Base-by-base conservation (phyloP, 2,888 invertebrate genomes). In the Meliscaeva auricollis region DNA sequence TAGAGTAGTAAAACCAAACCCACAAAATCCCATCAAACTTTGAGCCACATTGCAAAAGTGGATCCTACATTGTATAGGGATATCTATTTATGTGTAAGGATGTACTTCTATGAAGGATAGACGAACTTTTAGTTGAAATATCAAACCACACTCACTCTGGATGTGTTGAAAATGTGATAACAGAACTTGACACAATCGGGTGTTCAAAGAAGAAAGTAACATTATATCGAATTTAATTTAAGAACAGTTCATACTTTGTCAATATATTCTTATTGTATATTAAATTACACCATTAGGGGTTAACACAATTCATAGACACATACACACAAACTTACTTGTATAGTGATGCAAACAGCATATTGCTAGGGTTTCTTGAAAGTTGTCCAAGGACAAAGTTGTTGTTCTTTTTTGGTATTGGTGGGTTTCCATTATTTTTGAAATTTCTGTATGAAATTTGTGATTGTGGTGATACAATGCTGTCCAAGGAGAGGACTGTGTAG, bases 91-190 rank as follows among this genome's bases (percentile, higher is more conserved):
- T n/a, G n/a, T n/a, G n/a, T n/a, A n/a, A n/a, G n/a, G n/a, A n/a
- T n/a, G n/a, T n/a, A n/a, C n/a, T n/a, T n/a, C n/a, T n/a, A 9
- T 9, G 11, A 8, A 38, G 3, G 13, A 32, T 15, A 30, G 66
- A 66, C 32, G 66, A 66, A 66, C 66, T 48, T 66, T 66, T 50
- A 48, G 48, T 48, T 66, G 66, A 66, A 66, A 50, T 50, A 66
- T 35, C 20, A 66, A 66, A 50, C 66, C 50, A 35, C 50, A 50
- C 44, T 26, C 17, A 2, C 13, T n/a, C 20, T 38, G 38, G 22
- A 58, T 20, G 35, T 66, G 20, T 35, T 35, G 48, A 50, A 35
- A 48, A 35, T 66, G 50, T 50, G 35, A 66, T 66, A 50, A 64
- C 30, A 50, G 30, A 50, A 50, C 50, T 66, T 66, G 66, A 66